Percentiles rank a stretch among this genome's conserved stretches.
These are phyloP conservation scores for Balanococcus diminutus DNA, from an alignment of 2,888 invertebrate species.

Conservation along the genomic window DNA sequence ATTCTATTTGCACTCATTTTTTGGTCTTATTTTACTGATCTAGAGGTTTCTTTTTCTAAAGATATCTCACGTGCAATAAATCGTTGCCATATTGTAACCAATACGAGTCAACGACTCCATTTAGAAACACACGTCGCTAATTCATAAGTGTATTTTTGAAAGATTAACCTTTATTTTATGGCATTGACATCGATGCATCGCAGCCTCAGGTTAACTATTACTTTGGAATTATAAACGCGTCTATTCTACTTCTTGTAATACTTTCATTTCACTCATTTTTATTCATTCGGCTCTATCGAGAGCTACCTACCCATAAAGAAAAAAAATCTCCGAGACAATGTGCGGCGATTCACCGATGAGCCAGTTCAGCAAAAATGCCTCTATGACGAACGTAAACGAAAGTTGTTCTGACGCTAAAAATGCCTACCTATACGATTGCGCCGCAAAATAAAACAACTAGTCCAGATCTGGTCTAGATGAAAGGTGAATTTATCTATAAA, in stretches of 20 bases:
- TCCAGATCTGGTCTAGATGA: neutral
- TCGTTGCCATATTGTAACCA: neutral
- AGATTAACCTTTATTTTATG: neutral
- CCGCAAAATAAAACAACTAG: constrained; percentile 3
- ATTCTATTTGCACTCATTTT: neutral
- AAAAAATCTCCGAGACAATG: constrained; percentile 12
- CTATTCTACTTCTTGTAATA: neutral
- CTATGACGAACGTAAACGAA: constrained; percentile 20
- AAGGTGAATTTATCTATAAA: neutral
- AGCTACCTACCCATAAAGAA: no score
- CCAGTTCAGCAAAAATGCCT: neutral
- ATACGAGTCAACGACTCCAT: neutral
- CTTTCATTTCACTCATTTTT: constrained; percentile 23
- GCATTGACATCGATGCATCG: constrained; percentile 21
- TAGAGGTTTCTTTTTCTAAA: neutral
- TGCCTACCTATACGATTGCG: neutral
- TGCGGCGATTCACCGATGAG: constrained; percentile 19
- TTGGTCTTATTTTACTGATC: neutral
- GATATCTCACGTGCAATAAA: neutral
- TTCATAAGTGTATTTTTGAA: neutral
- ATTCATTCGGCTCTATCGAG: neutral
- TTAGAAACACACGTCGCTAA: neutral
- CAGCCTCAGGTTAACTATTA: neutral
- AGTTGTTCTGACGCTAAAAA: constrained; percentile 23
- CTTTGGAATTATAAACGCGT: neutral